Evolutionary conservation across 2,113 vertebrate species (phyloP).

Genomic region (Ellobius talpinus): DNA sequence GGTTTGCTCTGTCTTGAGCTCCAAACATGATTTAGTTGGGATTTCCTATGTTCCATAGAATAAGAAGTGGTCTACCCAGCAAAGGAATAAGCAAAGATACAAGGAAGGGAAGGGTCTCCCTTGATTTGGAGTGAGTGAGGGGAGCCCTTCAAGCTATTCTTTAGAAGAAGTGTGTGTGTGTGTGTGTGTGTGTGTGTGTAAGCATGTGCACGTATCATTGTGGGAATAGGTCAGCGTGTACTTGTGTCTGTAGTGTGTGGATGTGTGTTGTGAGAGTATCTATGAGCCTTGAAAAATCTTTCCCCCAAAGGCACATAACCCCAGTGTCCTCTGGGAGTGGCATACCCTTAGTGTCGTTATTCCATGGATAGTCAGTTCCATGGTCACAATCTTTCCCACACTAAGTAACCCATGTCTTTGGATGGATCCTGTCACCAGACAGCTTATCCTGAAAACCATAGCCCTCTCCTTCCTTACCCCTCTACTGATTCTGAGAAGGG

Average conservation of each 20-base stretch:
- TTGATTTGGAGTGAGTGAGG: neutral
- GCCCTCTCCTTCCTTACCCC: accelerated
- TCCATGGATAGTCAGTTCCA: too few relatives aligned
- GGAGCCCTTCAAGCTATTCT: neutral
- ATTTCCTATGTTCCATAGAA: neutral
- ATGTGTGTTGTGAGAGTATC: too few relatives aligned
- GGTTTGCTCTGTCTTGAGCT: neutral
- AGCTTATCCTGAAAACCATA: too few relatives aligned
- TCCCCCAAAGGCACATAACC: neutral
- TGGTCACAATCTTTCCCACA: accelerated
- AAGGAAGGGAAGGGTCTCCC: accelerated
- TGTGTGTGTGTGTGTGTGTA: accelerated
- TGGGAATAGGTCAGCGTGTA: neutral
- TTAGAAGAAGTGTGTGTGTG: neutral
- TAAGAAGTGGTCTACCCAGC: accelerated
- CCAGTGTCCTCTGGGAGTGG: too few relatives aligned
- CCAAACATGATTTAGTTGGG: neutral
- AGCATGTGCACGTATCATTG: neutral
- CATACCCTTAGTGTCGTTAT: neutral
- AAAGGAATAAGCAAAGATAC: neutral
- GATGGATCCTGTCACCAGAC: neutral
- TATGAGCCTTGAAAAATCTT: neutral
- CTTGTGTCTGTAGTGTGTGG: neutral
- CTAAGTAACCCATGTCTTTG: neutral
- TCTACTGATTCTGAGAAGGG: neutral